phyloP scores from a whole-genome alignment of 2,888 invertebrate species.

The Synanthedon vespiformis region DNA sequence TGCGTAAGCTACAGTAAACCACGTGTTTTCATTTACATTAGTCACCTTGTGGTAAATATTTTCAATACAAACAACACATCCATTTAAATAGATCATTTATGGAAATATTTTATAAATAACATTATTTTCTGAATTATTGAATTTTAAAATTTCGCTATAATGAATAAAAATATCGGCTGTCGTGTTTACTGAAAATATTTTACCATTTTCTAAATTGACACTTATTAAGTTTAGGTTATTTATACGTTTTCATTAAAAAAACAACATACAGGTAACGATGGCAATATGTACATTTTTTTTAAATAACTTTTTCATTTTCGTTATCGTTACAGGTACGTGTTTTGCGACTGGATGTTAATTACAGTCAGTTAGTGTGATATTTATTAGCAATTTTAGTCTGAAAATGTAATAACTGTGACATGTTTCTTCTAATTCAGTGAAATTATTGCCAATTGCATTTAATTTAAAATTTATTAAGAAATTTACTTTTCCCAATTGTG shows the following conservation, averaged over 20 bases:
- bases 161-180: constrained; percentile 11
- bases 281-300: too few species aligned
- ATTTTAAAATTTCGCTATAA: constrained; percentile 2
- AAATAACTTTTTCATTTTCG: too few species aligned
- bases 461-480: not conserved
- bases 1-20: constrained; percentile 61
- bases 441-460: constrained; percentile 19
- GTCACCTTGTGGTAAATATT: constrained; percentile 6
- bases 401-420: constrained; percentile 15
- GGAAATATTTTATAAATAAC: too few species aligned
- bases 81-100: too few species aligned
- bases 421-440: constrained; percentile 17
- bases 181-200: too few species aligned
- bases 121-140: too few species aligned
- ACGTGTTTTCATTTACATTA: constrained; percentile 28
- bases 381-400: constrained; percentile 1
- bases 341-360: not conserved
- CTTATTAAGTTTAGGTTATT: too few species aligned
- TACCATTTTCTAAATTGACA: too few species aligned
- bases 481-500: constrained; percentile 2
- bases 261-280: too few species aligned
- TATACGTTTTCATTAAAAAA: too few species aligned
- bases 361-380: constrained; percentile 11
- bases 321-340: not conserved
- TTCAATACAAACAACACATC: constrained; percentile 1